Base-by-base conservation (phyloP, 2,113 vertebrate genomes). In the Pitta sordida region DNA sequence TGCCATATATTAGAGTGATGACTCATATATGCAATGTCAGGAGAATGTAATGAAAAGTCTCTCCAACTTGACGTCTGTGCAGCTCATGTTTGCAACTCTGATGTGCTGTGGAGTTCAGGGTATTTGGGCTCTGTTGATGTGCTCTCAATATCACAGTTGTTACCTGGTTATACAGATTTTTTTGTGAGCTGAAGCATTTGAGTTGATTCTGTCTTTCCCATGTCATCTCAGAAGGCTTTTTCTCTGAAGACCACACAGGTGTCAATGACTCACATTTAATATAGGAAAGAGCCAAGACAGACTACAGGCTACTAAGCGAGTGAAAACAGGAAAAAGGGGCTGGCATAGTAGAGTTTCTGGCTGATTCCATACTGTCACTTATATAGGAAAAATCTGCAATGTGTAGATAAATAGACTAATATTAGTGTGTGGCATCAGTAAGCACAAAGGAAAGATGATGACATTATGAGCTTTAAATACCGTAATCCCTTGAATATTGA, bases 1-100 rank as follows among this genome's bases (percentile, higher is more conserved):
- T 94, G 90, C 88, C 80, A 19, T 95, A 74, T 70, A 43, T 91
- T 73, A 59, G 59, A 44, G 86, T 52, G 84, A 46, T 96, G 94
- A 95, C 83, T 96, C 95, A 86, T 26, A 86, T 26, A 2, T 73
- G 65, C 80, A 9, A 1, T 52, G 94, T 59, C 79, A 82, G 85
- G 87, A 78, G 80, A 79, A 81, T 21, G 85, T 62, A 76, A 82
- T 89, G 94, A 91, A 62, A 88, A 68, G 68, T 86, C 75, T 90
- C 43, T 88, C 64, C 76, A 75, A 7, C 29, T 26, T 91, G 44
- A 73, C 0, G 51, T 90, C 67, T 73, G 39, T 48, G 78, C 69
- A 62, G 70, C 48, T 92, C 74, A 77, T 56, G 62, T 71, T 46
- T 86, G 58, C 30, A 60, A 56, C 29, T 77, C 91, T 84, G 86